Conservation (phyloP, 1,140 invertebrate species). For the Probaryconus sp. region DNA sequence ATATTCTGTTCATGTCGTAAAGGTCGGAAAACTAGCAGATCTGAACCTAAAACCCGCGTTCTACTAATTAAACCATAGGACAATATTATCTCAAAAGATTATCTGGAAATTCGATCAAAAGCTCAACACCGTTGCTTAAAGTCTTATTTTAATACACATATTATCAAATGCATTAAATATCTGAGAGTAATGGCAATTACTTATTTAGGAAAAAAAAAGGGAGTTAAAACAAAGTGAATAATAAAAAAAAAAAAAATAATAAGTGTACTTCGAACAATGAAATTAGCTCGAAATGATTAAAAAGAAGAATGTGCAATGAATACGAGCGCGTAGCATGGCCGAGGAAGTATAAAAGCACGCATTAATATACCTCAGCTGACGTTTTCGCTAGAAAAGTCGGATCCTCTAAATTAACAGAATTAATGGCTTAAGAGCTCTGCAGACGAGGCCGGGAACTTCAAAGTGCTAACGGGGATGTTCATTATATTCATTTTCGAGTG, state of each 20-base stretch:
- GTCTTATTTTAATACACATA: not conserved
- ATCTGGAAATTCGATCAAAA: not conserved
- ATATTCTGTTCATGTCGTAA: no score
- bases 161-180: constrained; percentile 1
- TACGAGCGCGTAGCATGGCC: constrained; percentile 44
- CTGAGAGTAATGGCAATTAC: not conserved
- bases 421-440: constrained; percentile 67
- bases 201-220: no score
- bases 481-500: constrained; percentile 58
- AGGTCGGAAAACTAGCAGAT: no score
- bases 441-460: constrained; percentile 62
- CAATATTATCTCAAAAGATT: constrained; percentile 2
- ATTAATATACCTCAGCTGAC: constrained; percentile 60
- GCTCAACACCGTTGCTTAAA: not conserved
- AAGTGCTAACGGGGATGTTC: constrained; percentile 58
- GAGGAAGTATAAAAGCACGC: constrained; percentile 59
- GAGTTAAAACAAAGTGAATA: constrained; percentile 14
- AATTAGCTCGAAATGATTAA: constrained; percentile 58
- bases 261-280: constrained; percentile 41
- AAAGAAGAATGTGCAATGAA: constrained; percentile 58
- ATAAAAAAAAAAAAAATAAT: constrained; percentile 3
- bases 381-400: constrained; percentile 61
- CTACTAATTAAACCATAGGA: constrained; percentile 6
- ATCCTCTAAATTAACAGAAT: constrained; percentile 71
- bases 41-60: no score